phyloP scores from a whole-genome alignment of 2,113 vertebrate species.

The Verasper variegatus region DNA sequence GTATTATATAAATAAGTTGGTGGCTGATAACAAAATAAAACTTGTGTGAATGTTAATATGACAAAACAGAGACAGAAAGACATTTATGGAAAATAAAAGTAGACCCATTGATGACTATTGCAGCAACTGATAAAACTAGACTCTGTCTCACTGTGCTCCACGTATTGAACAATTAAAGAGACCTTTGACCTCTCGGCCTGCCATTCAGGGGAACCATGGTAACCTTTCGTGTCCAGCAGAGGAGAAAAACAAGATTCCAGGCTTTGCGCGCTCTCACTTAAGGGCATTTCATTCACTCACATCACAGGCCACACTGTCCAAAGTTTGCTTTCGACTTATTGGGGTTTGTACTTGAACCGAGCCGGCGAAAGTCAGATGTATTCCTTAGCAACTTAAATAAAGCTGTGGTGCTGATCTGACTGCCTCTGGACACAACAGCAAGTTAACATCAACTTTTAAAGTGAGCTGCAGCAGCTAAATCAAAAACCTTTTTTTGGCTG shows the following conservation, averaged over 20 bases:
- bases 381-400: constrained; percentile 63
- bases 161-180: constrained; percentile 73
- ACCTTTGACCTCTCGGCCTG: constrained; percentile 79
- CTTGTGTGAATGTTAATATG: neutral
- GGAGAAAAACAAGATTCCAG: constrained; percentile 74
- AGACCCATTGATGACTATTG: neutral
- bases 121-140: constrained; percentile 34
- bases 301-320: constrained; percentile 48
- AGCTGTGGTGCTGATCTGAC: constrained; percentile 18
- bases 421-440: constrained; percentile 13
- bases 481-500: neutral
- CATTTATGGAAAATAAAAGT: constrained; percentile 14
- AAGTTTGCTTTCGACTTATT: constrained; percentile 61
- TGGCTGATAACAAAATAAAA: constrained; percentile 8
- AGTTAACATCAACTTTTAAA: constrained; percentile 32
- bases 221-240: constrained; percentile 79
- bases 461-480: constrained; percentile 12
- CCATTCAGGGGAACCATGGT: constrained; percentile 79
- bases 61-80: neutral
- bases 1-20: neutral
- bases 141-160: constrained; percentile 47
- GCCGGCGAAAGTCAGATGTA: constrained; percentile 28
- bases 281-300: constrained; percentile 67
- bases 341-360: constrained; percentile 54
- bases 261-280: constrained; percentile 63